These are phyloP conservation scores for Shargacucullia verbasci DNA, from an alignment of 2,888 invertebrate genomes.

Conservation along the genomic window DNA sequence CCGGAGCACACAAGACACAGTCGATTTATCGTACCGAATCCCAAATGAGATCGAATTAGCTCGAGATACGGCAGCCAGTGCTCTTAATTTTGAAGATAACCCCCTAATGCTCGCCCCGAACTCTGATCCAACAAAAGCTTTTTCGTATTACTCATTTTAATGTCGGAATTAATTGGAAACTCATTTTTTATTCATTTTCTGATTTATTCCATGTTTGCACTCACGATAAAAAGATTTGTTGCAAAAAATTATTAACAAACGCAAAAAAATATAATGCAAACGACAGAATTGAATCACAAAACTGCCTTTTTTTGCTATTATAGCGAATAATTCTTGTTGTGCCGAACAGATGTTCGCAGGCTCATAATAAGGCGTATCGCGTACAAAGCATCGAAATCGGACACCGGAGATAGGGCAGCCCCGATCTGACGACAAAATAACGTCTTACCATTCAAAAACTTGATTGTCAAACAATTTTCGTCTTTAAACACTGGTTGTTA, in stretches of 20 bases:
- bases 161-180: constrained; percentile 39
- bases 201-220: constrained; percentile 14
- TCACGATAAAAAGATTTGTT: constrained; percentile 28
- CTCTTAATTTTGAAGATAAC: constrained; percentile 84
- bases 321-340: constrained; percentile 79
- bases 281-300: constrained; percentile 72
- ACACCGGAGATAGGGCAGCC: constrained; percentile 87
- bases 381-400: constrained; percentile 87
- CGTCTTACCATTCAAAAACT: constrained; percentile 62
- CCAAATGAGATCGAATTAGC: constrained; percentile 82
- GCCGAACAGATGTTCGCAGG: constrained; percentile 85
- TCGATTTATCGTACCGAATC: constrained; percentile 72
- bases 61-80: constrained; percentile 74
- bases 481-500: constrained; percentile 58
- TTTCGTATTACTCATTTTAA: constrained; percentile 57
- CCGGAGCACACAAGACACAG: constrained; percentile 70
- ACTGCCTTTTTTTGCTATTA: constrained; percentile 76
- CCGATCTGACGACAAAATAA: constrained; percentile 77
- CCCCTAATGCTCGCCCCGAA: constrained; percentile 78
- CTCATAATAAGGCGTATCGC: constrained; percentile 88
- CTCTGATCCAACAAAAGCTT: constrained; percentile 70
- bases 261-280: constrained; percentile 57
- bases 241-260: constrained; percentile 53
- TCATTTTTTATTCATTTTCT: constrained; percentile 22
- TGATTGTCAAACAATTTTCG: constrained; percentile 59